phyloP scores from a whole-genome alignment of 2,888 invertebrate species.

The Diarsia dahlii region DNA sequence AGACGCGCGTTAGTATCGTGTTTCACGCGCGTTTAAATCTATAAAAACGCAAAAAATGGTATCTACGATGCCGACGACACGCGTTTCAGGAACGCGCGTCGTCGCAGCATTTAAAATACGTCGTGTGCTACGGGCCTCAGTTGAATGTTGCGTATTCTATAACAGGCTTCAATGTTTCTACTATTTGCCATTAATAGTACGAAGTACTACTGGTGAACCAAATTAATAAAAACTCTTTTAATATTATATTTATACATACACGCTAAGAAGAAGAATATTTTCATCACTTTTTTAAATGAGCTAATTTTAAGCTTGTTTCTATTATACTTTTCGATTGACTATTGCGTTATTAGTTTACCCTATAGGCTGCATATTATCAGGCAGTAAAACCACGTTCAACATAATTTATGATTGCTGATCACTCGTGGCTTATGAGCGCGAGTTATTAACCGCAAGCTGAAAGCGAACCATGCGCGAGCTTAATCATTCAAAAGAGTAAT shows the following conservation, averaged over 20 bases:
- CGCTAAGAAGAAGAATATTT: no score
- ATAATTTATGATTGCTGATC: constrained; percentile 13
- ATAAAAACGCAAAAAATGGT: no score
- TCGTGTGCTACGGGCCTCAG: no score
- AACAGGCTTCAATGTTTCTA: neutral
- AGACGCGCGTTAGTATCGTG: no score
- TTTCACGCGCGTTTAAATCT: no score
- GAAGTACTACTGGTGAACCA: no score
- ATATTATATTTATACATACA: neutral
- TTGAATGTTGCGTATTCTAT: neutral
- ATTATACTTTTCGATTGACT: no score
- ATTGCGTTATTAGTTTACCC: neutral
- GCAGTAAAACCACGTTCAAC: neutral
- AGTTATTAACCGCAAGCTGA: constrained; percentile 28
- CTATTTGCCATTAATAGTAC: neutral
- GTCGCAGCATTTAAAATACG: no score
- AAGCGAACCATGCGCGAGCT: constrained; percentile 13
- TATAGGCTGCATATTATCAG: neutral
- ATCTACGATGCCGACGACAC: no score
- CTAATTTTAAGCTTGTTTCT: no score
- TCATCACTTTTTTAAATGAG: no score
- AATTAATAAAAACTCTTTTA: neutral
- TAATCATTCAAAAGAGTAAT: constrained; percentile 40
- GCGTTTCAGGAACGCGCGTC: no score
- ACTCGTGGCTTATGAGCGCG: neutral